A percentile compares a stretch with the other conserved stretches of the same genome.
phyloP scores from a whole-genome alignment of 2,113 vertebrate species.

The Muntiacus reevesi region DNA sequence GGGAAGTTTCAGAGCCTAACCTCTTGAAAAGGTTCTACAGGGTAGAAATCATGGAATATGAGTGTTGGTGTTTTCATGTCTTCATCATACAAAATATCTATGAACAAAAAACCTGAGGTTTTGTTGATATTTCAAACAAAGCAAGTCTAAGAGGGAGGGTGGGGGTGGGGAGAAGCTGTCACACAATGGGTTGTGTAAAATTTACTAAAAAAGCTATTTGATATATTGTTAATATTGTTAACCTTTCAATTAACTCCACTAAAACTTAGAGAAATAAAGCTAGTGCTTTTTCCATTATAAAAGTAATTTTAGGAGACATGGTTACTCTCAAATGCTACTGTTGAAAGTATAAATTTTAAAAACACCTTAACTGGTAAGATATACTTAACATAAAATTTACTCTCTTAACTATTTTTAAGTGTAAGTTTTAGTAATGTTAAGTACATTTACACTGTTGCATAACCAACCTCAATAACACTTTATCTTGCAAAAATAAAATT shows the following conservation, averaged over 20 bases:
- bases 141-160: background rate
- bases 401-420: background rate
- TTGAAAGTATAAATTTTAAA: background rate
- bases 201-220: background rate
- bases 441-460: background rate
- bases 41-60: background rate
- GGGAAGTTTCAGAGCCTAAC: background rate
- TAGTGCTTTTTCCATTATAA: background rate
- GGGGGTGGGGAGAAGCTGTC: background rate
- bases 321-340: background rate
- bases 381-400: background rate
- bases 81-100: background rate
- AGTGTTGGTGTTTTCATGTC: background rate
- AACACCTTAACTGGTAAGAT: background rate
- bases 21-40: background rate
- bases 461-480: background rate
- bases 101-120: background rate
- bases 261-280: conserved; percentile 3
- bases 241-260: background rate
- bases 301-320: conserved; percentile 10
- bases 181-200: background rate
- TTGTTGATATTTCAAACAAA: conserved; percentile 12
- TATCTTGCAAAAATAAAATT: background rate
- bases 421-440: background rate
- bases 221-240: background rate